phyloP scores from a whole-genome alignment of 2,888 invertebrate genomes.

The Homarus gammarus region DNA sequence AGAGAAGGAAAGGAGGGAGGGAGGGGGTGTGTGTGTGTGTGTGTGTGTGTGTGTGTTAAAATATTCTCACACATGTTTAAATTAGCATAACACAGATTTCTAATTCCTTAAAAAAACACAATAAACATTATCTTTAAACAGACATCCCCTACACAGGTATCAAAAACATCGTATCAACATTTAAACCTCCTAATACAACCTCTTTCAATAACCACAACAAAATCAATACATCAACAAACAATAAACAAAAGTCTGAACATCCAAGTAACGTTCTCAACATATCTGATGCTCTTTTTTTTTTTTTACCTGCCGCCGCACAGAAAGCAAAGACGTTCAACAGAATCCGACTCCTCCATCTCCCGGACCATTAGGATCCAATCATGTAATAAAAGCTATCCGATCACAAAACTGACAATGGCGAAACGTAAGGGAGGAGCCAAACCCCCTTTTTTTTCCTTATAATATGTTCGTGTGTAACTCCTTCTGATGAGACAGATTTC shows the following conservation, averaged over 20 bases:
- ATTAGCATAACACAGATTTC: too few relatives aligned
- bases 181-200: too few relatives aligned
- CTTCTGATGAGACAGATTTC: neutral
- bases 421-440: neutral
- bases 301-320: neutral
- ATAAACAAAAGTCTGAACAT: neutral
- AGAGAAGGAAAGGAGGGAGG: too few relatives aligned
- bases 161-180: too few relatives aligned
- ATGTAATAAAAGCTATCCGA: constrained; percentile 7
- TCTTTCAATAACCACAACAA: neutral
- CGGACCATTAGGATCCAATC: constrained; percentile 16
- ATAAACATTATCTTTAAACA: too few relatives aligned
- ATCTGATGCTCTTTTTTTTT: neutral
- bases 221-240: too few relatives aligned
- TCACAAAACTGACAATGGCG: neutral
- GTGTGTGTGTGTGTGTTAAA: too few relatives aligned
- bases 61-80: too few relatives aligned
- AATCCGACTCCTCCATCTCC: neutral
- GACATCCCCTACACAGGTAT: too few relatives aligned
- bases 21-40: too few relatives aligned
- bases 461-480: constrained; percentile 3
- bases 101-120: too few relatives aligned
- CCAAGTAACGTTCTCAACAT: neutral
- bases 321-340: neutral
- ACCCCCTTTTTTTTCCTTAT: neutral